phyloP scores from a whole-genome alignment of 2,888 invertebrate genomes.

The Acanthopleura granulata region DNA sequence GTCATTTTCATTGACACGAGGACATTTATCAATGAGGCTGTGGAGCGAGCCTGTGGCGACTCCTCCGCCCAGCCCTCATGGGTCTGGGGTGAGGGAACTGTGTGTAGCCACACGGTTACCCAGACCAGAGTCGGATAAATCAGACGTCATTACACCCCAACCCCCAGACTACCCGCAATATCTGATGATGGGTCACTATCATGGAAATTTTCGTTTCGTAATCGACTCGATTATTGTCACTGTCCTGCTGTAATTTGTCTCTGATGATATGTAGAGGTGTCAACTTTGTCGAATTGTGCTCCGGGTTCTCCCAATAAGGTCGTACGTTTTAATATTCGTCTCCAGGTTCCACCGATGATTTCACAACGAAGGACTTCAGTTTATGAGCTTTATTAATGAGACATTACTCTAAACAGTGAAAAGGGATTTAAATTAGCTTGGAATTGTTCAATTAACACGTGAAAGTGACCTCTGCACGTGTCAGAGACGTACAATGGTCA shows the following conservation, averaged over 20 bases:
- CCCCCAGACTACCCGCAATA: background rate
- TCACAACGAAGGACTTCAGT: background rate
- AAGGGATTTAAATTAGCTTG: no score
- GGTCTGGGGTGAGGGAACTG: background rate
- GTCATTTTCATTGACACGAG: no score
- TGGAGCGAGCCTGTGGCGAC: background rate
- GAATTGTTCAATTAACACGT: no score
- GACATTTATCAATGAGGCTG: background rate
- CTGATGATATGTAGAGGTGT: constrained; percentile 2
- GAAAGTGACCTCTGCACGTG: no score
- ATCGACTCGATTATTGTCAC: constrained; percentile 1
- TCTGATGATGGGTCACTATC: background rate
- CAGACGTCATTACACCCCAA: background rate
- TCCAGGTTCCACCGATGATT: background rate
- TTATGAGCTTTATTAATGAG: no score
- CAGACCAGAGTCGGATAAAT: background rate
- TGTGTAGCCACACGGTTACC: background rate
- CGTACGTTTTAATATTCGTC: background rate
- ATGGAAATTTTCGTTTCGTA: constrained; percentile 8
- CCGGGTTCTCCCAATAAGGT: background rate
- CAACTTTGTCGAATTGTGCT: background rate
- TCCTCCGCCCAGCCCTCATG: background rate
- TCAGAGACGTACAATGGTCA: no score
- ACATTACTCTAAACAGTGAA: no score
- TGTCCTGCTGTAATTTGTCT: background rate